Evolutionary conservation across 2,797 vertebrate species (phyloP), one percentile per base, ranked within the genome.

Genomic region (Adelosebastes latens): DNA sequence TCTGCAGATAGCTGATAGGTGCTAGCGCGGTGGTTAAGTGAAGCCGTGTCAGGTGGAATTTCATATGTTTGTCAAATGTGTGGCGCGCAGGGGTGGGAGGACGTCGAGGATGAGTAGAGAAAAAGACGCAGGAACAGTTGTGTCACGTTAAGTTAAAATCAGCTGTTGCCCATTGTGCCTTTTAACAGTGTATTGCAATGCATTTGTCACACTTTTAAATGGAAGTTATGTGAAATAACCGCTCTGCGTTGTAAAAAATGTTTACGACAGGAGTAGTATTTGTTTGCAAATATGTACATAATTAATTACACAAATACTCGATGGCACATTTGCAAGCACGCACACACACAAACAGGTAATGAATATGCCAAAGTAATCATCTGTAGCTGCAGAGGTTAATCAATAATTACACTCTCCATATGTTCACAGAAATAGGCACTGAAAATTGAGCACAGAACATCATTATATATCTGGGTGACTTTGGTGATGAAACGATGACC

Each of bases 371-470:
- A 80, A 91, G 92, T 84, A 85, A 91, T 90, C 76, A 78, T 80
- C 49, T 69, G 72, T 81, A 92, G 88, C 89, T 89, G 79, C 83
- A 61, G 86, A 93, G 93, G 92, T 94, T 94, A 94, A 93, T 76
- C 85, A 86, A 86, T 91, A 88, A 95, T 94, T 89, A 94, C 84
- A 90, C 82, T 79, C 80, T 74, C 93, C 92, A 86, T 94, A 93
- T 93, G 90, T 87, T 92, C 84, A 87, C 80, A 64, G 68, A 84
- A 68, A 72, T 77, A 87, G 55, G 71, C 3, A 4, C 61, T 80
- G 71, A 69, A 82, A 91, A 80, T 36, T 36, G 83, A 83, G 73
- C 58, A 39, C 59, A 63, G 61, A 80, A 79, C 82, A 88, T 89
- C 81, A 89, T 84, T 67, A 77, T 68, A 66, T 75, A 86, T 89